Evolutionary conservation across 2,113 vertebrate genomes (phyloP), one percentile per base, ranked within the genome.

Genomic region (Epinephelus cyanopodus): DNA sequence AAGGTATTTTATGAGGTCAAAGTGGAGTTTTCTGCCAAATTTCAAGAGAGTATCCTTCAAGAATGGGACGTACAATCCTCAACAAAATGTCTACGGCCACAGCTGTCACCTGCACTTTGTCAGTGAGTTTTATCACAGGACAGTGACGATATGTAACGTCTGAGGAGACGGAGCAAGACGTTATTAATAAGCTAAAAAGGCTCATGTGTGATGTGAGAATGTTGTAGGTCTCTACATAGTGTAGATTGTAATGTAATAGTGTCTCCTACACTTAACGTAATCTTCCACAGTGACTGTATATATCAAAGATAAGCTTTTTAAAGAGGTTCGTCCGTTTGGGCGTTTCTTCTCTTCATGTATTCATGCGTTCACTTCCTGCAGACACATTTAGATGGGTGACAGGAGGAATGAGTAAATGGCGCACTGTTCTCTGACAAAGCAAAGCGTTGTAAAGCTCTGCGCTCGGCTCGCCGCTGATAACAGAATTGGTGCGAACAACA

Each of bases 401-500:
- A 67, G 50, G 39, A 74, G 48, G n/a, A 62, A 6, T 15, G 77
- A 80, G 70, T 27, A 68, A 82, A 72, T 39, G 23, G 45, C 47
- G 1, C 14, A 0, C 48, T 42, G 68, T 48, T 85, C 60, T 39
- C 27, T 53, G 68, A 90, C 81, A 79, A 79, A 81, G 68, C 29
- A 0, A 1, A 25, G 37, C 7, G 50, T 52, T 58, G 63, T 6
- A 23, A 74, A 50, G 63, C 66, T 60, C 50, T 4, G 53, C 29
- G 37, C 62, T 65, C 1, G 11, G 61, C 74, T 77, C 39, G 3
- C 12, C 2, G 52, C 61, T 53, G 56, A 72, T 64, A 58, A 73
- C 60, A 10, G 62, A 84, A 61, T 50, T 13, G n/a, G n/a, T 75
- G 74, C 42, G 7, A 90, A 69, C 79, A 17, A 37, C 79, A 45